Conservation (phyloP, 1,140 invertebrate species). For the Delia radicum region DNA sequence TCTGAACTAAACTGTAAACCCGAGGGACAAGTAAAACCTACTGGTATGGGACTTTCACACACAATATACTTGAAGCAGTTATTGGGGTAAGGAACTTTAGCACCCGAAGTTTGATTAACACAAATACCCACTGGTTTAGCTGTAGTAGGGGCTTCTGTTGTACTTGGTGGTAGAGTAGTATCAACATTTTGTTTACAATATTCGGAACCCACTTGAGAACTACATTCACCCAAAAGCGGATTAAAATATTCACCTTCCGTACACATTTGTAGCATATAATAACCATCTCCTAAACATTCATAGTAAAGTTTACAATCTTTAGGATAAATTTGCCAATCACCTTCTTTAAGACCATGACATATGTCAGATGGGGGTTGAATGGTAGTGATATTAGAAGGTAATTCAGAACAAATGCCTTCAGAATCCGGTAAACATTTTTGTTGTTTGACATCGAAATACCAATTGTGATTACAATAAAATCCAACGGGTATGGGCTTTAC, state of each 20-base stretch:
- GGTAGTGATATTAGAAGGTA: constrained; percentile 31
- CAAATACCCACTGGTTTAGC: constrained; percentile 41
- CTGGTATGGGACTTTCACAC: constrained; percentile 39
- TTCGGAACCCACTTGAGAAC: constrained; percentile 36
- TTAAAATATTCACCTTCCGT: constrained; percentile 43
- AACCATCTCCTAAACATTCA: constrained; percentile 41
- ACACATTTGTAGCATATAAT: constrained; percentile 46
- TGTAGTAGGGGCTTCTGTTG: constrained; percentile 25
- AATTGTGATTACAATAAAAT: constrained; percentile 38
- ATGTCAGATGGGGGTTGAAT: constrained; percentile 32
- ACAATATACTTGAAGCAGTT: constrained; percentile 45
- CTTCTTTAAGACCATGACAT: constrained; percentile 36
- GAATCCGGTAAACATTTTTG: constrained; percentile 1
- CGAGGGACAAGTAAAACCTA: constrained; percentile 35
- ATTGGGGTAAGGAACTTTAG: constrained; percentile 41
- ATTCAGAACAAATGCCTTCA: not conserved
- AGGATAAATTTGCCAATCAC: constrained; percentile 40
- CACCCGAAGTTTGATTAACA: constrained; percentile 32
- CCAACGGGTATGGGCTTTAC: constrained; percentile 42
- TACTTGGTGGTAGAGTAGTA: constrained; percentile 14
- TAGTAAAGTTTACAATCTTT: constrained; percentile 45
- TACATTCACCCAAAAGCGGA: constrained; percentile 37
- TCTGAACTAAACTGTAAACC: constrained; percentile 13
- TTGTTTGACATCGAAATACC: constrained; percentile 34
- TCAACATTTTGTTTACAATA: constrained; percentile 39